Evolutionary conservation across 2,888 invertebrate genomes (phyloP), one percentile per base, ranked within the genome.

Genomic region (Oegoconia quadripuncta): DNA sequence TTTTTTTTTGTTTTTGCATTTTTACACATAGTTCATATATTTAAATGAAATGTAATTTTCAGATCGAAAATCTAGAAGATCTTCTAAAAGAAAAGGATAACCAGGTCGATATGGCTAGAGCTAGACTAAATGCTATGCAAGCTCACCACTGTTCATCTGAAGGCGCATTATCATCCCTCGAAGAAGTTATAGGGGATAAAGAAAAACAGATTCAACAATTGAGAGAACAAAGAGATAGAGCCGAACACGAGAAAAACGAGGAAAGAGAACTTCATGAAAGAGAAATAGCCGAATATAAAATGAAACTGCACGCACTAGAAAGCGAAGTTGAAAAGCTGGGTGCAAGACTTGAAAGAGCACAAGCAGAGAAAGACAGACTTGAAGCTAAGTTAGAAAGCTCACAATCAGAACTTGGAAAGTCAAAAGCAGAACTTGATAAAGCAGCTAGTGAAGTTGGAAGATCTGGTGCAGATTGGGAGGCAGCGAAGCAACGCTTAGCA

Each of bases 21-120:
- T 33, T 33, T 41, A 23, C 18, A 27, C 8, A 23, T 34, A 15
- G 3, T 18, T 18, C 13, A 32, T 18, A 14, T 4, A 8, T 14
- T 28, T 14, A 14, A 4, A 6, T 5, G 25, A 11, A 25, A 25
- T 11, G 11, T 11, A 13, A 13, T 49, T 84, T 86, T 58, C 77
- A 99, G 97, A 96, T 99, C 69, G 99, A 99, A 87, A 98, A 97
- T 75, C 88, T 99, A 50, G 99, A 99, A 88, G 98, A 98, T 69
- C 89, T 97, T 37, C 89, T 99, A 35, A 97, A 97, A 82, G 99
- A 99, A 74, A 99, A 98, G 86, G 99, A 99, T 74, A 97, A 97
- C 80, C 98, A 98, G 89, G 95, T 99, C 38, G 97, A 97, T 62
- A 96, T 97, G 94, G 96, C 97, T 1, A 89, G 97, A 52, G 96